Base-by-base conservation (phyloP, 1,140 invertebrate species). In the Nixonia krombeini region DNA sequence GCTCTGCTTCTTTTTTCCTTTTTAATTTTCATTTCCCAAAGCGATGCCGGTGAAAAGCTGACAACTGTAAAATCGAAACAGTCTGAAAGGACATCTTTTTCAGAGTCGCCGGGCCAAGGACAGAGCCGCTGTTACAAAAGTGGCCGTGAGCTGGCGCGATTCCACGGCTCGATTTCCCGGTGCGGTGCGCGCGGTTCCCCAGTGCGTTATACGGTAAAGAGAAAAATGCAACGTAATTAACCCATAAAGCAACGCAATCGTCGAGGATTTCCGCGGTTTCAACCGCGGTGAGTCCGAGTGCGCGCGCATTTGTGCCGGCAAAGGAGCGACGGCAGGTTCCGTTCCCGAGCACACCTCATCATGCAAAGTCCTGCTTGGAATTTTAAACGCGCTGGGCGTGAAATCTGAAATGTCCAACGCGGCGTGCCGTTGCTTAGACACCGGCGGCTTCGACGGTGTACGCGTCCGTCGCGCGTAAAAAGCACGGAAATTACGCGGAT, bases 241-340 rank as follows among this genome's bases (percentile, higher is more conserved):
- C 76, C 75, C 75, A 76, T 78, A 78, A 80, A 78, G 57, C 56
- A 76, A 64, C 57, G 70, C 62, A 74, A 76, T 75, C 66, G 62
- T 33, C 25, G 44, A 35, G 31, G 56, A 76, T 76, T 66, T 68
- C 46, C 12, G 29, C 13, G 13, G 28, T 52, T 7, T 21, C 25
- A 23, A 40, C 38, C 45, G 41, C 35, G 29, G 21, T 25, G 35
- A 47, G 26, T 37, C 33, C 35, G 47, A 49, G 41, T 56, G 45
- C 21, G 38, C 49, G 37, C 55, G 40, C 44, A 21, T n/a, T n/a
- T n/a, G n/a, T n/a, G n/a, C n/a, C n/a, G n/a, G n/a, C n/a, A n/a
- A n/a, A n/a, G n/a, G n/a, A n/a, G n/a, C 45, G 46, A 37, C 16
- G n/a, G 40, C 25, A 59, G 53, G 50, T 58, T 45, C 57, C 45